Base-by-base conservation (phyloP, 2,797 vertebrate genomes). In the Salarias fasciatus region DNA sequence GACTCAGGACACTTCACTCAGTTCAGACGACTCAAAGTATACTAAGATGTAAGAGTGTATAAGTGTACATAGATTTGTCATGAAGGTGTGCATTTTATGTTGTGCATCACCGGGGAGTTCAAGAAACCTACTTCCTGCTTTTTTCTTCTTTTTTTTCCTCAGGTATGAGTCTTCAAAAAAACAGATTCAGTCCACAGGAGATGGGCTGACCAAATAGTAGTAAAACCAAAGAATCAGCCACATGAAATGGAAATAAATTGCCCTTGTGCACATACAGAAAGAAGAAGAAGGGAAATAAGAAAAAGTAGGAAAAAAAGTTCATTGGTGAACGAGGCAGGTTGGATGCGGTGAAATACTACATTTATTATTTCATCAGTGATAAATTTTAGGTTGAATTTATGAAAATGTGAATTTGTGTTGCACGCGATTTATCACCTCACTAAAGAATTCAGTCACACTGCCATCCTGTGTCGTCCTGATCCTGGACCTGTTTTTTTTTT, bases 181-280 rank as follows among this genome's bases (percentile, higher is more conserved):
- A 24, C 52, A 30, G 18, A 14, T 28, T 50, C 24, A 52, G 48
- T 42, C 69, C 76, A 59, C 51, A 65, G 60, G 28, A 79, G 14
- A 33, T 54, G 18, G 47, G 49, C 31, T 14, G 47, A 69, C 44
- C 70, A 58, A 84, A 72, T 31, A 53, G 56, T 44, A 69, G 31
- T 61, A 18, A 38, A 58, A 47, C 10, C n/a, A 57, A 72, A 58
- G 24, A 74, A 29, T 45, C 15, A 37, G n/a, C 15, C 7, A 29
- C 30, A 38, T 53, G 13, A 76, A 74, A 47, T 71, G 35, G 69
- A 71, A 58, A 48, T 44, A 63, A 58, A 66, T 62, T 71, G 58
- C n/a, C n/a, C n/a, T n/a, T n/a, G 48, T 54, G 51, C 64, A 72
- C 67, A 62, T 8, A 54, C 12, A 41, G 33, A 60, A 31, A 44